Percentiles rank a stretch among this genome's conserved stretches.
Evolutionary conservation across 2,113 vertebrate species (phyloP).

Genomic region (Halichoeres trimaculatus): DNA sequence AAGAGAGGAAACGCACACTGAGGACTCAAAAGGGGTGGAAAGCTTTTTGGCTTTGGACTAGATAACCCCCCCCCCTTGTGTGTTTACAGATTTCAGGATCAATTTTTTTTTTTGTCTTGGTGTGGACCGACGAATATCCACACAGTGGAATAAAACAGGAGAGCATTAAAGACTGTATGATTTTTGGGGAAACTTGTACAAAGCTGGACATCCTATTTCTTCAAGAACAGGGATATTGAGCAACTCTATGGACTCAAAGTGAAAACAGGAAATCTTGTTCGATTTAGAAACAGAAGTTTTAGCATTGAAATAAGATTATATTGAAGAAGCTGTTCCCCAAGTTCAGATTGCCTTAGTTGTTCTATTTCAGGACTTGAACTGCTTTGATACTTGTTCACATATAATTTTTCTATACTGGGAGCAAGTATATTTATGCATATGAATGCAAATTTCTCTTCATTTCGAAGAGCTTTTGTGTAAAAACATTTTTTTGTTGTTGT

Average conservation of each 20-base stretch:
- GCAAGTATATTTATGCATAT: slow-evolving; percentile 81
- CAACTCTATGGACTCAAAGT: slow-evolving; percentile 64
- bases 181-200: slow-evolving; percentile 68
- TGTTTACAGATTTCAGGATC: slow-evolving; percentile 62
- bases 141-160: slow-evolving; percentile 60
- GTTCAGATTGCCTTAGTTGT: slow-evolving; percentile 82
- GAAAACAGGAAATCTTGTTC: slow-evolving; percentile 60
- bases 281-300: slow-evolving; percentile 59
- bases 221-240: slow-evolving; percentile 64
- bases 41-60: slow-evolving; percentile 75
- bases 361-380: slow-evolving; percentile 81
- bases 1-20: slow-evolving; percentile 43
- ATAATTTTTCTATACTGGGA: slow-evolving; percentile 86
- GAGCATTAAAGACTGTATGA: slow-evolving; percentile 60
- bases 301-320: slow-evolving; percentile 67
- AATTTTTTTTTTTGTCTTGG: slow-evolving; percentile 37
- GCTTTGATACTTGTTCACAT: slow-evolving; percentile 80
- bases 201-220: slow-evolving; percentile 66
- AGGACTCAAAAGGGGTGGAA: slow-evolving; percentile 64
- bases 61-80: slow-evolving; percentile 59
- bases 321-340: slow-evolving; percentile 68
- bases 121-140: slow-evolving; percentile 38
- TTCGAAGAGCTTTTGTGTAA: slow-evolving; percentile 83
- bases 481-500: slow-evolving; percentile 55
- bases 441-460: slow-evolving; percentile 85